Base-by-base conservation (phyloP, 2,797 vertebrate species). In the Limosa lapponica region DNA sequence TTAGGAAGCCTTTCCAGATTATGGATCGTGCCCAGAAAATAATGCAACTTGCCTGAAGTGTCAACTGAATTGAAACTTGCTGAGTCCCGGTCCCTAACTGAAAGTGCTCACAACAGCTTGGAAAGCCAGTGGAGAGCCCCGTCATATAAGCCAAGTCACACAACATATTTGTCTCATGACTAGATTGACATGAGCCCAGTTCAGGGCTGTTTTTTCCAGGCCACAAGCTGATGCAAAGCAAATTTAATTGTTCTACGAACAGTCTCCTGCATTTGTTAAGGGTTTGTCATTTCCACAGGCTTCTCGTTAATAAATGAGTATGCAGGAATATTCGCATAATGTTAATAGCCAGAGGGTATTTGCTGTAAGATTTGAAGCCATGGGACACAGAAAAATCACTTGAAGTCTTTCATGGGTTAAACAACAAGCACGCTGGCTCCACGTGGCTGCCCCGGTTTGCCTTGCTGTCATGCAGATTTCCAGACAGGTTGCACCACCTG, bases 151-250 rank as follows among this genome's bases (percentile, higher is more conserved):
- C 91, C 90, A 94, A 97, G 79, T 89, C 95, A 94, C 90, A 96
- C 74, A 90, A 37, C 64, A 84, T 93, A 61, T 84, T 96, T 94
- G 59, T 79, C 74, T 93, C 83, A 96, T 95, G 89, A 93, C 93
- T 90, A 70, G 88, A 80, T 43, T 89, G 89, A 95, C 81, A 66
- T 59, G 13, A 96, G 51, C 81, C 93, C 83, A 87, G 75, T 51
- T 79, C 88, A 54, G 58, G 30, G 70, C 61, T 82, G 52, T 74
- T 90, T 83, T 94, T 90, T 87, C 92, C 95, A 93, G 85, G 82
- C 77, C 25, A 8, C 90, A 88, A 88, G 49, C 93, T 91, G 89
- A 80, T 93, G 81, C 71, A 90, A 79, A 87, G 89, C 74, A 91
- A 85, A 86, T 83, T 27, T 61, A 90, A 88, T 94, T 94, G 90